phyloP scores from a whole-genome alignment of 2,797 vertebrate genomes.

The Eidolon dupreanum region DNA sequence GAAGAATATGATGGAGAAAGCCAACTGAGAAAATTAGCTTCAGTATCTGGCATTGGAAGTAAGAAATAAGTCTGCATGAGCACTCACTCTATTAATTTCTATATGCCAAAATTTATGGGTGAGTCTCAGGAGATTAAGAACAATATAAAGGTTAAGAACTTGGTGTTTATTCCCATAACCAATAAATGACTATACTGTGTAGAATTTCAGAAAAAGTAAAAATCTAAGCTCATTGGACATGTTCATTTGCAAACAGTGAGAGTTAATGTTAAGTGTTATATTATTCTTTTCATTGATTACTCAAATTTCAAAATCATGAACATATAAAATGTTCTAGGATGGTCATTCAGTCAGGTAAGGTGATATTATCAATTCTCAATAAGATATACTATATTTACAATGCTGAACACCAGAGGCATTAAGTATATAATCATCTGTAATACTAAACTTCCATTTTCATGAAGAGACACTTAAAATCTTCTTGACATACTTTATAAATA shows the following conservation, averaged over 20 bases:
- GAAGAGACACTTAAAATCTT: neutral
- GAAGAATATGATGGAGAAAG: neutral
- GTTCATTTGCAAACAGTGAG: neutral
- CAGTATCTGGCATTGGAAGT: neutral
- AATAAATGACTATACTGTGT: neutral
- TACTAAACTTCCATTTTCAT: neutral
- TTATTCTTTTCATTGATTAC: neutral
- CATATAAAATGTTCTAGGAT: neutral
- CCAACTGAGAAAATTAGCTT: neutral
- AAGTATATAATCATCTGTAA: neutral
- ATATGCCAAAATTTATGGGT: neutral
- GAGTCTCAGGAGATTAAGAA: neutral
- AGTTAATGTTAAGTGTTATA: neutral
- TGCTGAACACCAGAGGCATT: neutral
- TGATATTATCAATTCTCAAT: neutral
- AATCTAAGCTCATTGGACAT: neutral
- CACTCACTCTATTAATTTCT: neutral
- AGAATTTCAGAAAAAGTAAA: constrained; percentile 15
- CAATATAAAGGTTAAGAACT: neutral
- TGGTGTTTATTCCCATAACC: neutral
- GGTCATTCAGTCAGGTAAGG: neutral
- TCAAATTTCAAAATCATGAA: neutral
- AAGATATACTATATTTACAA: neutral
- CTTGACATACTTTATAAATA: neutral
- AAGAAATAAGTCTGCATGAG: neutral